Percentiles rank a stretch among this genome's conserved stretches.
phyloP scores from a whole-genome alignment of 2,888 invertebrate genomes.

The Netelia fuscicornis region DNA sequence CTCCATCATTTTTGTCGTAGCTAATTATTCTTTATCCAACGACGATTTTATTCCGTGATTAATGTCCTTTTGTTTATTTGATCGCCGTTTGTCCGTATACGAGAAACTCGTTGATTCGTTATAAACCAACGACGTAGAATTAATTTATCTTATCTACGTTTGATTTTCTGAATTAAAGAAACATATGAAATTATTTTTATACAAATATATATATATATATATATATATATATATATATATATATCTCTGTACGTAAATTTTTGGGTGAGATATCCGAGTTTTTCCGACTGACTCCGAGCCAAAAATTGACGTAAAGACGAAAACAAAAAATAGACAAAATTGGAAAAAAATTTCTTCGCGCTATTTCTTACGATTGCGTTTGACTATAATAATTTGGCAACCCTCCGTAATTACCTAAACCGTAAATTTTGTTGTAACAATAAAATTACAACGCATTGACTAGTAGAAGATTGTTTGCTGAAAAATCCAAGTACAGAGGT shows the following conservation, averaged over 20 bases:
- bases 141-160: not conserved
- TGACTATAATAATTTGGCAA: no score
- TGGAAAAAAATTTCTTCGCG: no score
- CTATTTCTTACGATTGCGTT: no score
- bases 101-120: conserved; percentile 52
- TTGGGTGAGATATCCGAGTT: no score
- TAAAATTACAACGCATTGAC: not conserved
- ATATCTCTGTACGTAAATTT: no score
- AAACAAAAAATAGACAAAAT: no score
- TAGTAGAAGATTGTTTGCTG: not conserved
- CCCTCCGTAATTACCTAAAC: not conserved
- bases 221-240: no score
- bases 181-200: not conserved
- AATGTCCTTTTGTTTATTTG: conserved; percentile 5
- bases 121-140: conserved; percentile 5
- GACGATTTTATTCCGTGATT: not conserved
- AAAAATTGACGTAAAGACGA: no score
- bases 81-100: not conserved
- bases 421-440: conserved; percentile 25
- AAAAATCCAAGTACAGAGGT: no score
- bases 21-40: not conserved
- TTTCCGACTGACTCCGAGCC: no score
- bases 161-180: not conserved
- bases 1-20: not conserved
- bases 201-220: not conserved